Percentiles rank a stretch among this genome's conserved stretches.
Conservation (phyloP, 2,797 vertebrate genomes). For the Zenarchopterus dispar region DNA sequence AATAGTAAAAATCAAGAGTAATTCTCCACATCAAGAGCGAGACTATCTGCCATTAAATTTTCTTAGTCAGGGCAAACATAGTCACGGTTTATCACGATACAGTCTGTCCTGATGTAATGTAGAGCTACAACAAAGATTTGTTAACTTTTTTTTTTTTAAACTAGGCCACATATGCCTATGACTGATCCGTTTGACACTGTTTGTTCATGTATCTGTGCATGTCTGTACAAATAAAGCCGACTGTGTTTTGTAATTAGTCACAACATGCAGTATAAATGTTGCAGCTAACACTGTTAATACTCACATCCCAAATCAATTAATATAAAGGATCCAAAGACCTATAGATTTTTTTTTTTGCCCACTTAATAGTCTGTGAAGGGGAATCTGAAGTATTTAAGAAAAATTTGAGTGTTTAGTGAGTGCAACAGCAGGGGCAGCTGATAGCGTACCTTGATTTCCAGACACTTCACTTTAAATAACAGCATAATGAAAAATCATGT, state of each 20-base stretch:
- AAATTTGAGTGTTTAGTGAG: conserved; percentile 9
- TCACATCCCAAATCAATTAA: conserved; percentile 80
- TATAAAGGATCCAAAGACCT: conserved; percentile 66
- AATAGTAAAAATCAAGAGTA: conserved; percentile 4
- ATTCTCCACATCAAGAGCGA: too few relatives aligned
- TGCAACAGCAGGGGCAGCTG: conserved; percentile 5
- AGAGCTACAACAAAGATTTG: conserved; percentile 7
- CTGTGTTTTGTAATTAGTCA: conserved; percentile 79
- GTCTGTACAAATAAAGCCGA: conserved; percentile 41
- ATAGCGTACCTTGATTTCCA: too few relatives aligned
- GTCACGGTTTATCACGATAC: conserved; percentile 17
- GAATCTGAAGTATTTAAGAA: conserved; percentile 47
- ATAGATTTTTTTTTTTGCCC: conserved; percentile 54
- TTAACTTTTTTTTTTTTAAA: conserved; percentile 5
- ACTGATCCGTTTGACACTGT: conserved; percentile 36
- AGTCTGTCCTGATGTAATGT: conserved; percentile 5
- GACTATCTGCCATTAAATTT: neutral
- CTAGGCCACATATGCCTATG: conserved; percentile 20
- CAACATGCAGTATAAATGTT: conserved; percentile 73
- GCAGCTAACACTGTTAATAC: conserved; percentile 81
- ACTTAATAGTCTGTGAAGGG: conserved; percentile 52
- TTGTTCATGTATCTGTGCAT: conserved; percentile 27
- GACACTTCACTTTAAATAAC: too few relatives aligned
- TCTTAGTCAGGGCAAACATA: conserved; percentile 5
- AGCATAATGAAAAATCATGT: too few relatives aligned